Percentiles rank a stretch among this genome's conserved stretches.
Evolutionary conservation across 2,113 vertebrate genomes (phyloP).

Genomic region (Pteruthius melanotis): DNA sequence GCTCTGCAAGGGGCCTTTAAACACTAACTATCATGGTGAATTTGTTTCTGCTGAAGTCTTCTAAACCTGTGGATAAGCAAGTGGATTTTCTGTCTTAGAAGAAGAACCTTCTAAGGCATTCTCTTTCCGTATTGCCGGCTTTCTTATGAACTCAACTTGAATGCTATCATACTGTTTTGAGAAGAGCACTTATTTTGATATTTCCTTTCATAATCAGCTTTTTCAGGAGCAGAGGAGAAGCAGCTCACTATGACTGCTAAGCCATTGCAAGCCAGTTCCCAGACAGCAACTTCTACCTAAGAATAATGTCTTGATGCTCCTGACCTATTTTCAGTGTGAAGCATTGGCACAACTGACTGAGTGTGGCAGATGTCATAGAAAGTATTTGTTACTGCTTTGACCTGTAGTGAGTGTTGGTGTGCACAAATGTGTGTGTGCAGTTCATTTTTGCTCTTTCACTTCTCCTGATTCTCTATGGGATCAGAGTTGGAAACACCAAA

Average conservation of each 20-base stretch:
- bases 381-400: neutral
- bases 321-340: neutral
- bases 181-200: neutral
- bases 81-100: neutral
- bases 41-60: neutral
- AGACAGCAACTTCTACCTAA: neutral
- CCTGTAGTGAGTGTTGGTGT: neutral
- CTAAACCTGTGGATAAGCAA: neutral
- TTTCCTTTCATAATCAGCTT: neutral
- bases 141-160: neutral
- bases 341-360: neutral
- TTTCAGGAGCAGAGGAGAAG: neutral
- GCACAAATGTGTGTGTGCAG: neutral
- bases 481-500: neutral
- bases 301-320: neutral
- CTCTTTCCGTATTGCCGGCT: neutral
- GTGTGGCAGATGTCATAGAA: neutral
- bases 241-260: neutral
- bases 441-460: neutral
- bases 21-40: neutral
- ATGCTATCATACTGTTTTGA: neutral
- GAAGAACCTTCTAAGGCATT: neutral
- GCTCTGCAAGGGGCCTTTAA: neutral
- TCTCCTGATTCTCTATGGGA: neutral
- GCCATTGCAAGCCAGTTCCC: neutral